Evolutionary conservation across 2,888 invertebrate species (phyloP), one percentile per base, ranked within the genome.

Genomic region (Cantharis rustica): DNA sequence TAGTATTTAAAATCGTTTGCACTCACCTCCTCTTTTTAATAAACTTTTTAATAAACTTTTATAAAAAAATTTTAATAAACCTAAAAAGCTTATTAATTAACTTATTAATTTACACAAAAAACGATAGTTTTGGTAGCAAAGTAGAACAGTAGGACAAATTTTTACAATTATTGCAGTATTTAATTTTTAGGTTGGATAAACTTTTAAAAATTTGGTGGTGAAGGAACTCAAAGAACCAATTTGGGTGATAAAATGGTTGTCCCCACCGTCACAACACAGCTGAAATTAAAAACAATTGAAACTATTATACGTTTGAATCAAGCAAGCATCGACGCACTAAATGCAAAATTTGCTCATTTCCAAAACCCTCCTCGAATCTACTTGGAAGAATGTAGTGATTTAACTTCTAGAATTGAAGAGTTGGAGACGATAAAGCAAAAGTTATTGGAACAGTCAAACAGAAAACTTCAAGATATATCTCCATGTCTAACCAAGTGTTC

Each of bases 281-380:
- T 90, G 79, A 95, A 96, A 92, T 92, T 98, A 86, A 92, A 93
- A 87, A 98, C 98, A 88, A 96, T 98, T 86, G 96, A 96, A 89
- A 96, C 93, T 89, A 95, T 98, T 86, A 98, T 98, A 87, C 93
- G 95, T 88, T 93, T 98, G 86, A 98, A 97, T 79, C 93, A 96
- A 85, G 95, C 96, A 89, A 97, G 98, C 90, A 95, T 98, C 86
- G 97, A 98, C 88, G 96, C 96, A 82, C 90, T 98, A 85, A 98
- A 97, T 90, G 96, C 95, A 72, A 95, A 94, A 87, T 98, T 98
- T 88, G 97, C 97, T 82, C 95, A 94, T 86, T 94, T 96, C 86
- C 95, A 95, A 89, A 95, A 97, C 87, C 98, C 98, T 73, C 98
- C 98, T 79, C 92, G 95, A 73, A 93, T 98, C 89, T 98, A 98